A percentile compares a stretch with the other conserved stretches of the same genome.
These are phyloP conservation scores for Drosophila guanche DNA, from an alignment of 1,140 invertebrate genomes.

Conservation along the genomic window DNA sequence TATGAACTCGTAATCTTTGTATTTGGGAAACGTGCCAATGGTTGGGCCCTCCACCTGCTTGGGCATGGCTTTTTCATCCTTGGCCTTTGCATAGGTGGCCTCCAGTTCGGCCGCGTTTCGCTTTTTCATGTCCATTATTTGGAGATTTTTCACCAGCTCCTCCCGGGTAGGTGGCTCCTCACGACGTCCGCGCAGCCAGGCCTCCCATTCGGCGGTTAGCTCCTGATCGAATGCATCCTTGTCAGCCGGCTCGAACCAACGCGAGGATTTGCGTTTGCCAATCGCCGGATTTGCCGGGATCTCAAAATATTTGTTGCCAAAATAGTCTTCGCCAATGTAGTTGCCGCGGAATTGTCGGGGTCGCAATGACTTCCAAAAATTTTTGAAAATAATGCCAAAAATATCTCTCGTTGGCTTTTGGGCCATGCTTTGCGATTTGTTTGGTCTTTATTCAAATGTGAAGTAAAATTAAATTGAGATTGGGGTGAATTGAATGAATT, in stretches of 20 bases:
- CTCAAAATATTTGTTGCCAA: constrained; percentile 93
- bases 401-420: constrained; percentile 83
- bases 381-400: constrained; percentile 84
- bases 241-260: constrained; percentile 89
- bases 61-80: constrained; percentile 73
- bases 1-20: constrained; percentile 81
- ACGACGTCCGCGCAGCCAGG: constrained; percentile 88
- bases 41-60: constrained; percentile 73
- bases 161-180: constrained; percentile 88
- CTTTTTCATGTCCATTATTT: constrained; percentile 88
- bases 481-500: constrained; percentile 9
- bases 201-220: constrained; percentile 92
- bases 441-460: constrained; percentile 26
- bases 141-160: constrained; percentile 89
- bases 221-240: constrained; percentile 88
- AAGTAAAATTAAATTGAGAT: constrained; percentile 13
- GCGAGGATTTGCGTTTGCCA: constrained; percentile 86
- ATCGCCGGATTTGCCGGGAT: constrained; percentile 86
- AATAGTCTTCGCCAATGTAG: constrained; percentile 88
- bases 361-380: constrained; percentile 86
- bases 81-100: constrained; percentile 81
- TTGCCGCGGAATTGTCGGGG: constrained; percentile 85
- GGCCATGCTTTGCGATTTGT: constrained; percentile 55
- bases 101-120: constrained; percentile 89
- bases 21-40: constrained; percentile 73